These are phyloP conservation scores for Corythucha ciliata DNA, from an alignment of 2,888 invertebrate species.

Conservation along the genomic window DNA sequence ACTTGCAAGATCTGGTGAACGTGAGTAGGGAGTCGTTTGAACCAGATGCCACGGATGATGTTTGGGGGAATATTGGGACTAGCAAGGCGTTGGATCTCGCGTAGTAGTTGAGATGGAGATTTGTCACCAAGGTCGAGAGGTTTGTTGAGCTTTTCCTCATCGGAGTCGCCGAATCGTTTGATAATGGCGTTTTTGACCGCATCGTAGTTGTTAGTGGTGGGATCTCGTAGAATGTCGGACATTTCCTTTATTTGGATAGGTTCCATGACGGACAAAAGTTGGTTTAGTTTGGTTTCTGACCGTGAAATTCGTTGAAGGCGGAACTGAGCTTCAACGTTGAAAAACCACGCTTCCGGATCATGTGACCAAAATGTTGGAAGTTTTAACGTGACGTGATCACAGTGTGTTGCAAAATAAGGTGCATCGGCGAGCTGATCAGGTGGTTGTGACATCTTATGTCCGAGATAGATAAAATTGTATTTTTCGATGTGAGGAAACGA, in stretches of 20 bases:
- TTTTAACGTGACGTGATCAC: slow-evolving; percentile 3
- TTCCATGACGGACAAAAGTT: slow-evolving; percentile 20
- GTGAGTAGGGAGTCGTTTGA: background rate
- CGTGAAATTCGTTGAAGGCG: background rate
- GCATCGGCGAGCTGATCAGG: too few species aligned
- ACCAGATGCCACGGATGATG: slow-evolving; percentile 4
- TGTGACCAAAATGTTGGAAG: slow-evolving; percentile 7
- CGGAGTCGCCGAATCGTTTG: slow-evolving; percentile 2
- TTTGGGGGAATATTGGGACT: background rate
- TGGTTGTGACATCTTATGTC: too few species aligned
- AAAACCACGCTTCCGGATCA: slow-evolving; percentile 16
- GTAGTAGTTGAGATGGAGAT: slow-evolving; percentile 11
- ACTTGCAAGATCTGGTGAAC: slow-evolving; percentile 4
- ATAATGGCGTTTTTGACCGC: slow-evolving; percentile 1
- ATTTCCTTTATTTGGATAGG: slow-evolving; percentile 14
- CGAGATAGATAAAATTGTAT: too few species aligned
- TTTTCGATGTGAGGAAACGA: too few species aligned
- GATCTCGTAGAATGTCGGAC: slow-evolving; percentile 7
- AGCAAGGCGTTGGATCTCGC: slow-evolving; percentile 13
- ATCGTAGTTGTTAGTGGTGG: slow-evolving; percentile 1
- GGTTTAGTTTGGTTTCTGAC: slow-evolving; percentile 26
- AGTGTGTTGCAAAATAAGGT: background rate
- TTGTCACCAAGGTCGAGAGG: slow-evolving; percentile 5
- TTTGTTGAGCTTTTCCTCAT: slow-evolving; percentile 12
- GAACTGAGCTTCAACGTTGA: slow-evolving; percentile 11